These are phyloP conservation scores for Macquaria australasica DNA, from an alignment of 2,113 vertebrate species.

Conservation along the genomic window DNA sequence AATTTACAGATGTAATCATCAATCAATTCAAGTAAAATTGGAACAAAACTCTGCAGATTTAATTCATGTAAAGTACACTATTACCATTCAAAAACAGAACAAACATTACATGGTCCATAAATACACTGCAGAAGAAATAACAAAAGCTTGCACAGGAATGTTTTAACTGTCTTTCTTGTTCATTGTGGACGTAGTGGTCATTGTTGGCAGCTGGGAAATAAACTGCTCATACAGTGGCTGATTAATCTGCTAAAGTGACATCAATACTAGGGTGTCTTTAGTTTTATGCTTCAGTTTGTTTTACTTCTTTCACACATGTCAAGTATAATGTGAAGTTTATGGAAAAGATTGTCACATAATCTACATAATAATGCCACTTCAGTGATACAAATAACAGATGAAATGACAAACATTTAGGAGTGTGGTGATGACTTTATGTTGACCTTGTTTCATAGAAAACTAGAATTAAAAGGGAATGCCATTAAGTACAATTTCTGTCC, in stretches of 20 bases:
- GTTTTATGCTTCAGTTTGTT: conserved; percentile 31
- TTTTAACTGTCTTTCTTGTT: conserved; percentile 51
- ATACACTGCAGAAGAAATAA: conserved; percentile 50
- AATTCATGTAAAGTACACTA: conserved; percentile 57
- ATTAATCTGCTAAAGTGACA: conserved; percentile 27
- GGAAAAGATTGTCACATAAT: conserved; percentile 70
- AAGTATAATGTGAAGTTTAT: conserved; percentile 21
- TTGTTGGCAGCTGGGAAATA: conserved; percentile 21
- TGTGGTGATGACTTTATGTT: conserved; percentile 23
- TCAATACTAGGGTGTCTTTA: conserved; percentile 3
- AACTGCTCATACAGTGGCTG: conserved; percentile 24
- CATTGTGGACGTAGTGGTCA: conserved; percentile 29
- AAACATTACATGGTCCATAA: conserved; percentile 60
- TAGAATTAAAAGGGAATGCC: conserved; percentile 21
- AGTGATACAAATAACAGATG: conserved; percentile 39
- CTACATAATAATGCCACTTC: conserved; percentile 48
- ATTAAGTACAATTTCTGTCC: not conserved
- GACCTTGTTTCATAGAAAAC: conserved; percentile 42
- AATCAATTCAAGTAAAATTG: conserved; percentile 74
- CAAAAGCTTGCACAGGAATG: conserved; percentile 62
- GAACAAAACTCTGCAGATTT: conserved; percentile 54
- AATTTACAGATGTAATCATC: conserved; percentile 72
- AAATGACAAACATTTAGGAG: conserved; percentile 17
- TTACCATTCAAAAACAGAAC: conserved; percentile 69
- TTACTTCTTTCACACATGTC: conserved; percentile 17